These are phyloP conservation scores for Helogale parvula DNA, from an alignment of 2,113 vertebrate species.

Conservation along the genomic window DNA sequence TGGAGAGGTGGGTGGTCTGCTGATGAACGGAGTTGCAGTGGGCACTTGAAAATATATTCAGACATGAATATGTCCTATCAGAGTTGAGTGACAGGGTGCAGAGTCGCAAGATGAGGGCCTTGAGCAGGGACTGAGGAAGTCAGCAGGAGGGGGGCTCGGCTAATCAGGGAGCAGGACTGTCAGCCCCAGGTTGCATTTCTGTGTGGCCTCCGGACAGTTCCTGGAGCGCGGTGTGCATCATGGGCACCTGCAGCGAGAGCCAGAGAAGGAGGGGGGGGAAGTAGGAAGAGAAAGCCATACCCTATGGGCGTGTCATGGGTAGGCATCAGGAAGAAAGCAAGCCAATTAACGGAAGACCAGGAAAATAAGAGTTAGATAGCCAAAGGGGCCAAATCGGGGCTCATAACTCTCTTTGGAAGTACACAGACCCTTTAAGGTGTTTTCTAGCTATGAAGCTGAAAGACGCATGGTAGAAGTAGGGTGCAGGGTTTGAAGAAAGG, in stretches of 20 bases:
- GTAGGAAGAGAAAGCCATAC: neutral
- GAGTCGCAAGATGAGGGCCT: neutral
- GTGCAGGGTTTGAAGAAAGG: neutral
- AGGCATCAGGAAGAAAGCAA: neutral
- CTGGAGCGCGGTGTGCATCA: neutral
- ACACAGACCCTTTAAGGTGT: accelerated
- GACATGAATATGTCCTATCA: neutral
- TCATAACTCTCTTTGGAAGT: neutral
- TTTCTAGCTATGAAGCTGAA: neutral
- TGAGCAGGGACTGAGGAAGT: too few species aligned
- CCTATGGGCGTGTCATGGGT: neutral
- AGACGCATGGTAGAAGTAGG: neutral
- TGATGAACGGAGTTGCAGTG: neutral
- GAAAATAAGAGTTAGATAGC: neutral
- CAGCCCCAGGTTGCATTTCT: neutral
- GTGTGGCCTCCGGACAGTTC: neutral
- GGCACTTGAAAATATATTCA: neutral
- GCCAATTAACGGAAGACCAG: neutral
- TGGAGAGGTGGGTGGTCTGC: neutral
- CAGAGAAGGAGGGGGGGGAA: neutral
- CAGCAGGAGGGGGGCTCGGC: neutral
- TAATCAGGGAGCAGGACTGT: neutral
- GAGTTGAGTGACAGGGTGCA: neutral
- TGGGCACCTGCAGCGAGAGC: neutral
- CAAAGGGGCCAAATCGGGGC: neutral